Conservation (phyloP, 2,797 vertebrate species). For the Phoeniculus purpureus region DNA sequence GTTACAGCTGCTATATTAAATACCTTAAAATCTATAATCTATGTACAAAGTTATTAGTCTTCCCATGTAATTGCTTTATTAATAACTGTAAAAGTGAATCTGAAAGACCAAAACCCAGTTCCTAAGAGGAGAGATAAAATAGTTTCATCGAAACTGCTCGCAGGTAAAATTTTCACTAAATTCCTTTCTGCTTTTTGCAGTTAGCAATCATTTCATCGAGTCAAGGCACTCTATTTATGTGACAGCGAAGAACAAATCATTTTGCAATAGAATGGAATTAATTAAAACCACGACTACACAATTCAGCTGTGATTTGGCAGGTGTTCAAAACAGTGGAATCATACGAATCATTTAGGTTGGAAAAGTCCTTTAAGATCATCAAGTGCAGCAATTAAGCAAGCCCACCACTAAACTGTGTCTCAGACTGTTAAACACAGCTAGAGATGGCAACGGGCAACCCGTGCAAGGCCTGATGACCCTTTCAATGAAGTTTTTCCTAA, state of each 20-base stretch:
- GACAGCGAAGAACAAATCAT: conserved; percentile 2
- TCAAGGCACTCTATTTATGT: neutral
- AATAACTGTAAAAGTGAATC: neutral
- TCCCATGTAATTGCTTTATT: neutral
- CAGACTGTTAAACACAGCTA: no score
- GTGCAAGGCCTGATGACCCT: no score
- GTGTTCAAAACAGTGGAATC: neutral
- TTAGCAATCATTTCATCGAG: neutral
- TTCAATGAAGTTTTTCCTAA: no score
- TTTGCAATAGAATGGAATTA: neutral
- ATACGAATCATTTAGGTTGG: no score
- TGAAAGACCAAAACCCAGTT: neutral
- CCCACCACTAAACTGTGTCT: no score
- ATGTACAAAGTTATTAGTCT: neutral
- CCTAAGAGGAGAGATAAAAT: neutral
- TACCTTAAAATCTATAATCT: neutral
- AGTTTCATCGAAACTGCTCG: neutral
- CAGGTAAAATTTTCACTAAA: neutral
- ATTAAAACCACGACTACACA: neutral
- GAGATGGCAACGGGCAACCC: no score
- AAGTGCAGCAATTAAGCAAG: no score
- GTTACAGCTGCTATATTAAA: neutral
- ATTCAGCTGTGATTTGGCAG: neutral
- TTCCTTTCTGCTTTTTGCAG: neutral
- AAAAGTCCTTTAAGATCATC: no score